Base-by-base conservation (phyloP, 2,797 vertebrate genomes). In the Carapus acus region DNA sequence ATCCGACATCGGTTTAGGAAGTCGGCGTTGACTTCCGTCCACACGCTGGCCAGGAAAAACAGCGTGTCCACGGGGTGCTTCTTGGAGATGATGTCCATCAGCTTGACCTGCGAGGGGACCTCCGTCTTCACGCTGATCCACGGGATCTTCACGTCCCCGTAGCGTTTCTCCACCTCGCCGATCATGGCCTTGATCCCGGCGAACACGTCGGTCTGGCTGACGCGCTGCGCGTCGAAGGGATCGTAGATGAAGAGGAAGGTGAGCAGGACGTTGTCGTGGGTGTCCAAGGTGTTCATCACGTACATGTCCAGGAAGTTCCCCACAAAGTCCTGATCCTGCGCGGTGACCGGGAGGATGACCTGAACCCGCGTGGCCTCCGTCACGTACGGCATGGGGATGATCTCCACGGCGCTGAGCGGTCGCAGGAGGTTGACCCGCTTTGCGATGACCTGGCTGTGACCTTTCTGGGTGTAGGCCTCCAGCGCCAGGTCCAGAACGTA, bases 51-150 rank as follows among this genome's bases (percentile, higher is more conserved):
- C 47, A 97, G 80, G 76, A 98, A 96, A 65, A 98, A 99, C 6
- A 99, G 88, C 0, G 94, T 96, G 77, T 98, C 96, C 74, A 97
- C 92, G 0, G 94, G 94, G 74, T 98, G 94, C 77, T 98, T 98
- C 86, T 99, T 98, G 0, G 96, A 98, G 64, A 97, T 91, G 43
- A 97, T 91, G 67, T 99, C 96, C 94, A 98, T 94, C 51, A 99
- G 91, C 49, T 94, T 93, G 34, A 97, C 90, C 79, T 98, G 96
- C 0, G 96, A 98, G 0, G 96, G 93, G 20, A 93, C 89, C 80
- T 97, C 94, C 0, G 93, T 94, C 75, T 93, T 92, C 58, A 98
- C 93, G 0, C 93, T 94, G 22, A 97, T 92, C 92, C 94, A 94
- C 0, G 94, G 93, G 63, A 98, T 91, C 83, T 94, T 94, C 1